A percentile compares a stretch with the other conserved stretches of the same genome.
These are phyloP conservation scores for Pyrocephalus nanus DNA, from an alignment of 2,797 vertebrate genomes.

Conservation along the genomic window DNA sequence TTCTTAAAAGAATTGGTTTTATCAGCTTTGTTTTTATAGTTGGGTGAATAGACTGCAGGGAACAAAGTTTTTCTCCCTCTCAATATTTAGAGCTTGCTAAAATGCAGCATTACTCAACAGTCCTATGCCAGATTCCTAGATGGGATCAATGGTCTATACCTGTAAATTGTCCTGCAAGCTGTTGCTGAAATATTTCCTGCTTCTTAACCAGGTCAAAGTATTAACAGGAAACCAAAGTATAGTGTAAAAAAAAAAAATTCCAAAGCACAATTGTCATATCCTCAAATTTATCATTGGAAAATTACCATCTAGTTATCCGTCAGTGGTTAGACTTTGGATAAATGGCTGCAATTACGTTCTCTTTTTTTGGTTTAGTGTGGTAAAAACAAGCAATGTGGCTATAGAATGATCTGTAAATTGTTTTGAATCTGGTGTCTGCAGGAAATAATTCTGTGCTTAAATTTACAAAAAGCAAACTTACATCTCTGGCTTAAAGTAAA, in stretches of 20 bases:
- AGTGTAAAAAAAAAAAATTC: not conserved
- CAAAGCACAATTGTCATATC: not conserved
- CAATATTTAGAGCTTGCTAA: constrained; percentile 38
- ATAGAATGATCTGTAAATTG: not conserved
- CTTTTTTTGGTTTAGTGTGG: not conserved
- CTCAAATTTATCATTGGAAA: constrained; percentile 3
- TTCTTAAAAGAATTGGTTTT: constrained; percentile 57
- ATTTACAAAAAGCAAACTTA: constrained; percentile 36
- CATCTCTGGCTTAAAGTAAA: constrained; percentile 40
- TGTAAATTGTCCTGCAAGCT: constrained; percentile 32
- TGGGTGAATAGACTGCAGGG: not conserved
- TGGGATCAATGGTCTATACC: not conserved
- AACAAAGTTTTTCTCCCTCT: not conserved
- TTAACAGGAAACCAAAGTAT: not conserved
- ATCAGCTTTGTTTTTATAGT: constrained; percentile 63
- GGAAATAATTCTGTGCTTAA: constrained; percentile 67
- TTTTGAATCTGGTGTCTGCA: constrained; percentile 54
- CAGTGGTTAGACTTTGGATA: not conserved
- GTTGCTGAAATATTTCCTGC: constrained; percentile 68
- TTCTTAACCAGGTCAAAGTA: constrained; percentile 34
- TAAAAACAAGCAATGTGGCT: not conserved
- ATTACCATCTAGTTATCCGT: not conserved
- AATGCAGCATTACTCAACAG: constrained; percentile 48
- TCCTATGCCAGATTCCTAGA: constrained; percentile 34
- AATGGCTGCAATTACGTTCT: not conserved